Conservation (phyloP, 2,797 vertebrate genomes). For the Poeciliopsis paucimaculata region DNA sequence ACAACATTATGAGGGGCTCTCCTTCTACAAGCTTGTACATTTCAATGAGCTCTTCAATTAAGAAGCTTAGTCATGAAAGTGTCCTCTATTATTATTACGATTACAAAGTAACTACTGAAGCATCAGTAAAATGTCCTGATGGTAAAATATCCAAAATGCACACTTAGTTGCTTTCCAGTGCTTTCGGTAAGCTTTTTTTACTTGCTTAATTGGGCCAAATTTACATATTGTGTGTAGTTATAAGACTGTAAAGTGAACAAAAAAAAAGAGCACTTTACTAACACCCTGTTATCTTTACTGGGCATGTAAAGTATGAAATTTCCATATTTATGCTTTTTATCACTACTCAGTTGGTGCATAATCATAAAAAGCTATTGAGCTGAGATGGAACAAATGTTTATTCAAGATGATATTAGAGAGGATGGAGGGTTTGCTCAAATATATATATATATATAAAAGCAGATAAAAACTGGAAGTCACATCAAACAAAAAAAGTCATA, state of each 20-base stretch:
- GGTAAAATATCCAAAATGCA: constrained; percentile 44
- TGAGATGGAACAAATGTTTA: constrained; percentile 22
- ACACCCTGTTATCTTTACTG: constrained; percentile 22
- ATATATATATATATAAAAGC: background rate
- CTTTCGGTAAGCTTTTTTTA: constrained; percentile 14
- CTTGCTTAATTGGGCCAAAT: constrained; percentile 31
- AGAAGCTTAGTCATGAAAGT: constrained; percentile 59
- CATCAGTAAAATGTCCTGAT: constrained; percentile 37
- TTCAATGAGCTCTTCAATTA: constrained; percentile 63
- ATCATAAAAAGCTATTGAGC: constrained; percentile 9
- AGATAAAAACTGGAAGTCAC: background rate
- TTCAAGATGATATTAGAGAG: background rate
- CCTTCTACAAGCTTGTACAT: constrained; percentile 43
- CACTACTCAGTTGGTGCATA: constrained; percentile 5
- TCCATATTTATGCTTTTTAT: constrained; percentile 7
- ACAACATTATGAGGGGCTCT: constrained; percentile 44
- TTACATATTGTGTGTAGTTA: constrained; percentile 25
- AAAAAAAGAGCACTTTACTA: background rate
- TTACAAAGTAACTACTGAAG: background rate
- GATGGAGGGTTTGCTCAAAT: background rate
- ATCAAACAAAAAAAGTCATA: background rate
- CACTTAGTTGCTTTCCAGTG: constrained; percentile 39
- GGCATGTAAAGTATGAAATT: background rate
- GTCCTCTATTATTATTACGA: constrained; percentile 48
- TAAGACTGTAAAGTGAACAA: constrained; percentile 13